These are phyloP conservation scores for Drosophila histrio DNA, from an alignment of 2,888 invertebrate genomes.

Conservation along the genomic window DNA sequence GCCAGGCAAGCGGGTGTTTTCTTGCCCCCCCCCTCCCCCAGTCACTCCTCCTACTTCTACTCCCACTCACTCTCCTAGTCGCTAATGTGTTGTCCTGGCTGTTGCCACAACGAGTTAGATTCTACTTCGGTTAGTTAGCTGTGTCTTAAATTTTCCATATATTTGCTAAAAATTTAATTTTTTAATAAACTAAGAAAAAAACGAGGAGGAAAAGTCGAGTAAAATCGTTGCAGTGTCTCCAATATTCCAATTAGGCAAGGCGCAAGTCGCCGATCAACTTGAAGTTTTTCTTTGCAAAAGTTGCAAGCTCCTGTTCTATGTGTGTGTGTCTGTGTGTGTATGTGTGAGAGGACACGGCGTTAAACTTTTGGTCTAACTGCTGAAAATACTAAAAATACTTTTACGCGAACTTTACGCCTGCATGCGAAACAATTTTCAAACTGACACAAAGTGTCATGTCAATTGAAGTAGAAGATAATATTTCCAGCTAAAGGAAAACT, in stretches of 20 bases:
- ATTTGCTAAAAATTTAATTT: conserved; percentile 3
- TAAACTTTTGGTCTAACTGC: conserved; percentile 50
- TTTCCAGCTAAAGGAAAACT: conserved; percentile 55
- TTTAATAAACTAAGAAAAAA: neutral
- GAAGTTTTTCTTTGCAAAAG: conserved; percentile 27
- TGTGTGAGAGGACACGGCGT: neutral
- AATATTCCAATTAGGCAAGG: conserved; percentile 70
- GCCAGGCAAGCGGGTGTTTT: conserved; percentile 12
- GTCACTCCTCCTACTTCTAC: neutral
- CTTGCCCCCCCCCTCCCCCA: neutral
- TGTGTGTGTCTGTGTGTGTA: neutral
- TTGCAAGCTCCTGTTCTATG: conserved; percentile 23
- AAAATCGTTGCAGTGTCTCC: conserved; percentile 9
- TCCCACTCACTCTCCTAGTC: neutral
- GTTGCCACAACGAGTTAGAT: conserved; percentile 41
- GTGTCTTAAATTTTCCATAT: neutral
- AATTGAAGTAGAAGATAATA: conserved; percentile 73
- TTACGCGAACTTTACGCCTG: conserved; percentile 40
- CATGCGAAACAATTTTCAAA: conserved; percentile 68
- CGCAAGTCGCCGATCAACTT: conserved; percentile 23
- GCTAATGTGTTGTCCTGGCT: conserved; percentile 51
- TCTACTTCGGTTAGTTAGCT: conserved; percentile 16
- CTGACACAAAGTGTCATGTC: conserved; percentile 77
- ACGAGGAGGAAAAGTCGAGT: neutral
- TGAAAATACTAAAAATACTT: conserved; percentile 42